A percentile compares a stretch with the other conserved stretches of the same genome.
Evolutionary conservation across 2,113 vertebrate genomes (phyloP).

Genomic region (Myanophis thanlyinensis): DNA sequence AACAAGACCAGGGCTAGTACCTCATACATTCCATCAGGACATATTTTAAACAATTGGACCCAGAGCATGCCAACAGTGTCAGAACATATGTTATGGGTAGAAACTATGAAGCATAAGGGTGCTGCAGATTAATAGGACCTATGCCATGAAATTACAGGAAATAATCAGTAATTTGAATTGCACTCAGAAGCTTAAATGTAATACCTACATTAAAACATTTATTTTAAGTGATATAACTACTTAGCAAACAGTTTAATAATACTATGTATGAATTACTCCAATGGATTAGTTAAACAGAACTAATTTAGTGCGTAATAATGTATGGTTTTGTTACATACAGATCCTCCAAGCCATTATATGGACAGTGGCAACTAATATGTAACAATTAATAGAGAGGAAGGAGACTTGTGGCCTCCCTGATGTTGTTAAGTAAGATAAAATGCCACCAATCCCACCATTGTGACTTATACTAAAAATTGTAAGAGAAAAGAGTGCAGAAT

Average conservation of each 20-base stretch:
- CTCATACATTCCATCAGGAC: neutral
- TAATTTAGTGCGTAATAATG: neutral
- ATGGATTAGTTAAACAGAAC: neutral
- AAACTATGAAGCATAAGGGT: neutral
- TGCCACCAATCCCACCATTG: neutral
- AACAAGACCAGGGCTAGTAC: neutral
- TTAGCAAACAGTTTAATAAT: neutral
- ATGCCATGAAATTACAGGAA: neutral
- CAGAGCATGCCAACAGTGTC: neutral
- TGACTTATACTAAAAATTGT: slow-evolving; percentile 3
- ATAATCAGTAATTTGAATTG: neutral
- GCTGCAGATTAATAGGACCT: neutral
- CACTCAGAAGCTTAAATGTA: neutral
- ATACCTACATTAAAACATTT: neutral
- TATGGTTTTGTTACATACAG: neutral
- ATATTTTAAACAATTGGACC: neutral
- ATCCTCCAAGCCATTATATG: neutral
- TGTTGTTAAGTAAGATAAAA: neutral
- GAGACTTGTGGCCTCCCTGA: neutral
- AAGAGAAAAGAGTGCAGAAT: slow-evolving; percentile 6
- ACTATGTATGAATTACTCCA: neutral
- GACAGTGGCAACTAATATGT: neutral
- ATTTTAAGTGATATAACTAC: neutral
- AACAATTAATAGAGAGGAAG: neutral
- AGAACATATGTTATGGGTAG: neutral